phyloP scores from a whole-genome alignment of 2,888 invertebrate species.

The Tiphia femorata region DNA sequence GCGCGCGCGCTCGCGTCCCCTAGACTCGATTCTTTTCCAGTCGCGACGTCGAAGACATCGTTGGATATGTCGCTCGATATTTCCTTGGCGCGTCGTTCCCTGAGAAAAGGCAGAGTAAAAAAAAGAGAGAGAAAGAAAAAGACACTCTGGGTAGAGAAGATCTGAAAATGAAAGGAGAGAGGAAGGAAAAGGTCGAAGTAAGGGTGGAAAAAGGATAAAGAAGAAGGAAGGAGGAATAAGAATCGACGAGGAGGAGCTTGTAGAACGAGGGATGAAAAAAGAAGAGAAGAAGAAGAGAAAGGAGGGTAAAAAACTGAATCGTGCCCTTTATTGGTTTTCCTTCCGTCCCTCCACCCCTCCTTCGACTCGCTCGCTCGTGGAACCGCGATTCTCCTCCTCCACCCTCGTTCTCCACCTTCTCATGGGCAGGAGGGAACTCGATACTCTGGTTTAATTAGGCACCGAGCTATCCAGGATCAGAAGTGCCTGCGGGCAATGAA shows the following conservation, averaged over 20 bases:
- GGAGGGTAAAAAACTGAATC: slow-evolving; percentile 20
- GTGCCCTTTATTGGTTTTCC: slow-evolving; percentile 34
- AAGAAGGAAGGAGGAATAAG: too few relatives aligned
- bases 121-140: not conserved
- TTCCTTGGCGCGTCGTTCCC: too few relatives aligned
- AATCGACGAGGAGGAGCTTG: too few relatives aligned
- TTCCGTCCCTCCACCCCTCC: too few relatives aligned
- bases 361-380: not conserved
- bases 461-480: slow-evolving; percentile 22
- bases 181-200: too few relatives aligned
- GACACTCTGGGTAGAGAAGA: too few relatives aligned
- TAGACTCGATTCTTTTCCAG: slow-evolving; percentile 33
- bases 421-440: slow-evolving; percentile 13
- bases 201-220: too few relatives aligned
- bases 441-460: slow-evolving; percentile 44
- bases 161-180: too few relatives aligned
- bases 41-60: slow-evolving; percentile 5
- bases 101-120: too few relatives aligned
- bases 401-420: too few relatives aligned
- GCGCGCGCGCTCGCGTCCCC: too few relatives aligned
- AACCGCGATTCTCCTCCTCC: too few relatives aligned
- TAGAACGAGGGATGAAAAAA: not conserved
- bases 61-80: slow-evolving; percentile 11
- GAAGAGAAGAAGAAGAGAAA: not conserved
- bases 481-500: slow-evolving; percentile 7